Conservation (phyloP, 2,888 invertebrate genomes). For the Molanna angustata region DNA sequence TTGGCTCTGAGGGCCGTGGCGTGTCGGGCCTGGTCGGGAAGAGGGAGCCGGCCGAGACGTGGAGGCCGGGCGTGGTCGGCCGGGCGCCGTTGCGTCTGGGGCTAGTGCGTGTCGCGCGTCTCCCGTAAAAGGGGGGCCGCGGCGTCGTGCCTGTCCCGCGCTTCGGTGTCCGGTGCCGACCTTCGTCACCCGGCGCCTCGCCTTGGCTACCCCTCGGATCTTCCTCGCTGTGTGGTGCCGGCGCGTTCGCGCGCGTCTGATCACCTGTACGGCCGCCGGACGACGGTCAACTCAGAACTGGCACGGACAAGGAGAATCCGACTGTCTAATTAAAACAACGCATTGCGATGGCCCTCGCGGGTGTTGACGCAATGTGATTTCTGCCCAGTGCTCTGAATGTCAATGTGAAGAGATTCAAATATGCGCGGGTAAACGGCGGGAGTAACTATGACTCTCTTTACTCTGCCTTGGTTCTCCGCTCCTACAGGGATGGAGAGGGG, state of each 20-base stretch:
- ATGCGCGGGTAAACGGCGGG: slow-evolving; percentile 25
- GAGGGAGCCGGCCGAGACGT: slow-evolving; percentile 33
- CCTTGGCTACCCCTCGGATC: slow-evolving; percentile 43
- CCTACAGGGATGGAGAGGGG: no score
- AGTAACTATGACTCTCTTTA: slow-evolving; percentile 40
- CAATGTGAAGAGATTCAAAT: slow-evolving; percentile 63
- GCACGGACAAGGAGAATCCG: slow-evolving; percentile 63
- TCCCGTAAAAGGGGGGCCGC: no score
- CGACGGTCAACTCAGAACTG: slow-evolving; percentile 59
- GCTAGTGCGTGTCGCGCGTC: no score
- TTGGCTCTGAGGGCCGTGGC: slow-evolving; percentile 70
- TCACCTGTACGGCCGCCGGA: slow-evolving; percentile 48
- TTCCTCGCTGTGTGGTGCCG: slow-evolving; percentile 37
- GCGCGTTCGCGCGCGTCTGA: slow-evolving; percentile 28
- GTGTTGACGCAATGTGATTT: slow-evolving; percentile 66
- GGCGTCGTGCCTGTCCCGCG: no score
- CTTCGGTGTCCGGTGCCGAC: no score
- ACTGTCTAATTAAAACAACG: slow-evolving; percentile 69
- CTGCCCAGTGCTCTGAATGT: slow-evolving; percentile 66
- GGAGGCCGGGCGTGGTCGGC: slow-evolving; percentile 39
- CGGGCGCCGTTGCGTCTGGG: no score
- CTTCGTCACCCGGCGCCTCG: slow-evolving; percentile 41
- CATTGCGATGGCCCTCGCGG: slow-evolving; percentile 63
- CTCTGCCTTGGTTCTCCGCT: no score
- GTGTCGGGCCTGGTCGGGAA: slow-evolving; percentile 54